These are phyloP conservation scores for Mormyrus hasselquistii DNA, from an alignment of 2,797 vertebrate genomes.

Conservation along the genomic window DNA sequence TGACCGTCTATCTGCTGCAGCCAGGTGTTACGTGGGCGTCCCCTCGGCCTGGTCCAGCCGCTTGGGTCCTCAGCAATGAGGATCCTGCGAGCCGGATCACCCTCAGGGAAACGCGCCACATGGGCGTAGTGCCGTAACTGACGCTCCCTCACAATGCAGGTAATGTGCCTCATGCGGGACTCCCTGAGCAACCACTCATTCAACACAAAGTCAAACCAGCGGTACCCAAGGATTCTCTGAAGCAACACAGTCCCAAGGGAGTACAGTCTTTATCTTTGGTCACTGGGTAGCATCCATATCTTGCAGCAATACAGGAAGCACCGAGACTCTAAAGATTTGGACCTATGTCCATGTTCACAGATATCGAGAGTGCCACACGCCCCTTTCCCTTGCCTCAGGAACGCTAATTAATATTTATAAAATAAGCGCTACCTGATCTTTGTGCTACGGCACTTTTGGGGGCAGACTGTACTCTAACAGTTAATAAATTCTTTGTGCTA, in stretches of 20 bases:
- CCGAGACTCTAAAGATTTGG: too few relatives aligned
- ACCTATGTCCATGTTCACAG: background rate
- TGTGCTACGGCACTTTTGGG: background rate
- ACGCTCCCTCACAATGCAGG: background rate
- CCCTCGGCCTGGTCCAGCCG: background rate
- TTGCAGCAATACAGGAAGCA: background rate
- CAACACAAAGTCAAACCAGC: background rate
- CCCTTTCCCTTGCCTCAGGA: background rate
- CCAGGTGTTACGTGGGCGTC: background rate
- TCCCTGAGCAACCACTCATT: background rate
- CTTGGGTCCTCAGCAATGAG: background rate
- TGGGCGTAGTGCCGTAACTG: background rate
- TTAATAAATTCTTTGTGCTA: background rate
- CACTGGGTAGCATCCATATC: background rate
- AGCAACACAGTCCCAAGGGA: background rate
- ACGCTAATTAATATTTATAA: background rate
- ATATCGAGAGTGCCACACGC: background rate
- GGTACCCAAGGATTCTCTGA: background rate
- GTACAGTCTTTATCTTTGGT: background rate
- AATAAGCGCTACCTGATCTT: background rate
- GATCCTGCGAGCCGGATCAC: background rate
- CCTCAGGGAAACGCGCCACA: background rate
- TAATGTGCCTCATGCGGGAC: background rate
- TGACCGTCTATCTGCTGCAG: background rate
- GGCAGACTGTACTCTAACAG: background rate